phyloP scores from a whole-genome alignment of 2,888 invertebrate species.

The Mythimna ferrago region DNA sequence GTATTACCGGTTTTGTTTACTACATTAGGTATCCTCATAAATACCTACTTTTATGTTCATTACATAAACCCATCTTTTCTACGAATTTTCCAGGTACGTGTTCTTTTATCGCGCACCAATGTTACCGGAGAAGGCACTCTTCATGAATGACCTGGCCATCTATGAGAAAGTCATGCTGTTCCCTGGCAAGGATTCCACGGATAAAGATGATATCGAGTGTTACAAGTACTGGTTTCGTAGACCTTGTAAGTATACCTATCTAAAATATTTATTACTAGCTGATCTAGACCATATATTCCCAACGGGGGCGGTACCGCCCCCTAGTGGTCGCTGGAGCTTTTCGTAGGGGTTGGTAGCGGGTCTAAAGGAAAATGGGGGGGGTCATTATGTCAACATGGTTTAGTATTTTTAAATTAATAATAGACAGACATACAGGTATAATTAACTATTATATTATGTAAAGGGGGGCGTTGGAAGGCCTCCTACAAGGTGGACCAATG shows the following conservation, averaged over 20 bases:
- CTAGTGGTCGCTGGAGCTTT: too few species aligned
- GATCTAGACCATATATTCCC: too few species aligned
- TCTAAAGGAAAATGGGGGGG: too few species aligned
- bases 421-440: too few species aligned
- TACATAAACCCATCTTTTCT: not conserved
- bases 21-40: not conserved
- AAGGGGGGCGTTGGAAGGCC: too few species aligned
- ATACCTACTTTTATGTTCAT: not conserved
- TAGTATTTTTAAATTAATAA: too few species aligned
- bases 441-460: too few species aligned
- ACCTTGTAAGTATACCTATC: slow-evolving; percentile 81
- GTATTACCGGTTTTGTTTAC: not conserved
- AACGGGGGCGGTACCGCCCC: too few species aligned
- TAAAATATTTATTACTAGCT: not conserved
- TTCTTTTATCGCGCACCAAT: slow-evolving; percentile 90
- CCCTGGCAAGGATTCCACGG: slow-evolving; percentile 75
- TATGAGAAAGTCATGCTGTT: slow-evolving; percentile 80
- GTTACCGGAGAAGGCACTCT: slow-evolving; percentile 89
- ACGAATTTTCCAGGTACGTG: slow-evolving; percentile 87
- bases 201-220: slow-evolving; percentile 88
- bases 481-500: too few species aligned
- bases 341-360: too few species aligned
- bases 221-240: slow-evolving; percentile 91
- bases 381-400: too few species aligned
- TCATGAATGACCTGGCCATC: slow-evolving; percentile 80